These are phyloP conservation scores for Ctenosaura bakeri DNA, from an alignment of 2,797 vertebrate species.

Conservation along the genomic window DNA sequence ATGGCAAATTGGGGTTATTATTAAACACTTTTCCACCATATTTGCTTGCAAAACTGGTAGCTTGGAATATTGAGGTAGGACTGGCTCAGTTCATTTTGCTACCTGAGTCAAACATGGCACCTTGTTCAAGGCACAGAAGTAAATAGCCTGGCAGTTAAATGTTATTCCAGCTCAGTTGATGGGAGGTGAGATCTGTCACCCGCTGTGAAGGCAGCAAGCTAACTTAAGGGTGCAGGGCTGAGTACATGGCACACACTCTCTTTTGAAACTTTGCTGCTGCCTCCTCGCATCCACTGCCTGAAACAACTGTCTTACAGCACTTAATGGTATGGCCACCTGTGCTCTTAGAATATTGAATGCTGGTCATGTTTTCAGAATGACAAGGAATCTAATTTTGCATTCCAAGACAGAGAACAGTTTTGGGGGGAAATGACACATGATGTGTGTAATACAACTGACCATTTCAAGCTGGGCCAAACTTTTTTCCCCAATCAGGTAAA, in stretches of 20 bases:
- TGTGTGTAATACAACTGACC: not conserved
- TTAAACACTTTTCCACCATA: not conserved
- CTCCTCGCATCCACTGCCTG: not conserved
- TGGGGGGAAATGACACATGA: too few species aligned
- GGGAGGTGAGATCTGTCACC: too few species aligned
- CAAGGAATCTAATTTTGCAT: not conserved
- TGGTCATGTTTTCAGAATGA: not conserved
- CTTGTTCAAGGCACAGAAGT: not conserved
- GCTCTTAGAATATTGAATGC: not conserved
- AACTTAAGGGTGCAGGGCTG: not conserved
- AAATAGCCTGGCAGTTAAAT: not conserved
- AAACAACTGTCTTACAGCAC: not conserved
- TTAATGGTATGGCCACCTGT: not conserved
- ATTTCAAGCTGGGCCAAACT: not conserved
- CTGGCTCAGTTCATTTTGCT: not conserved
- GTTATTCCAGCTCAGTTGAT: not conserved
- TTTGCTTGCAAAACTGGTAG: not conserved
- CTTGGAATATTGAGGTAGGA: not conserved
- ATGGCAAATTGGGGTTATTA: not conserved
- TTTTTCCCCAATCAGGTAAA: not conserved
- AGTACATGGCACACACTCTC: not conserved
- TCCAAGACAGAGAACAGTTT: not conserved
- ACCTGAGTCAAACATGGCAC: not conserved
- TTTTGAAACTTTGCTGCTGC: not conserved
- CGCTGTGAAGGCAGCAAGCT: not conserved